phyloP scores from a whole-genome alignment of 2,113 vertebrate genomes.

The Hydrochoerus hydrochaeris region DNA sequence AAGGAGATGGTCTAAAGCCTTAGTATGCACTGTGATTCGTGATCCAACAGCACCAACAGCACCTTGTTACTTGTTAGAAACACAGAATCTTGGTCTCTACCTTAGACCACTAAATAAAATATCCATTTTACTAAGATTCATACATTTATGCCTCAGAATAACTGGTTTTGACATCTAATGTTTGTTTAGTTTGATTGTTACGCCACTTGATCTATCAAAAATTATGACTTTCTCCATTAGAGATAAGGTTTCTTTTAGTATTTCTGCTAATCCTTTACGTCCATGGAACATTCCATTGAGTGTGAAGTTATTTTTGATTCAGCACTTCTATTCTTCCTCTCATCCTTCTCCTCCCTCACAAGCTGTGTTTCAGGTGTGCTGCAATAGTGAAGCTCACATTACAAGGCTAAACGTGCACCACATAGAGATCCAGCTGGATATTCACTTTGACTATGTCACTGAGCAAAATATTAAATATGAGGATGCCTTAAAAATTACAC shows the following conservation, averaged over 20 bases:
- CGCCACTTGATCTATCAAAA: background rate
- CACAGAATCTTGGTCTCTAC: background rate
- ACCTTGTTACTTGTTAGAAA: background rate
- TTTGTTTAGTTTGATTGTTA: background rate
- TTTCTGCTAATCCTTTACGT: background rate
- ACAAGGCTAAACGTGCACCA: slow-evolving; percentile 80
- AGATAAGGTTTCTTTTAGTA: background rate
- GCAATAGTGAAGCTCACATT: slow-evolving; percentile 55
- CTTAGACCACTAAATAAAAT: background rate
- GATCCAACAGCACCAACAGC: background rate
- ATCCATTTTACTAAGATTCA: background rate
- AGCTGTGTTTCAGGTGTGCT: background rate
- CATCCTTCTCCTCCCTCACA: background rate
- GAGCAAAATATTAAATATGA: slow-evolving; percentile 84
- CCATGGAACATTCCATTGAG: background rate
- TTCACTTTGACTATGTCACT: slow-evolving; percentile 84
- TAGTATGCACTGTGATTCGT: background rate
- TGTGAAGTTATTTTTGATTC: background rate
- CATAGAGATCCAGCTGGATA: slow-evolving; percentile 78
- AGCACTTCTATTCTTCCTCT: background rate
- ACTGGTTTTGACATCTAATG: background rate
- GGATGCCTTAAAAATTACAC: slow-evolving; percentile 72
- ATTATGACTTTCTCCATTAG: background rate
- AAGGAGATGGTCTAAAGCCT: background rate
- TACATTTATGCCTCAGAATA: background rate